Percentiles rank a stretch among this genome's conserved stretches.
These are phyloP conservation scores for Scleropages formosus DNA, from an alignment of 2,797 vertebrate species.

Conservation along the genomic window DNA sequence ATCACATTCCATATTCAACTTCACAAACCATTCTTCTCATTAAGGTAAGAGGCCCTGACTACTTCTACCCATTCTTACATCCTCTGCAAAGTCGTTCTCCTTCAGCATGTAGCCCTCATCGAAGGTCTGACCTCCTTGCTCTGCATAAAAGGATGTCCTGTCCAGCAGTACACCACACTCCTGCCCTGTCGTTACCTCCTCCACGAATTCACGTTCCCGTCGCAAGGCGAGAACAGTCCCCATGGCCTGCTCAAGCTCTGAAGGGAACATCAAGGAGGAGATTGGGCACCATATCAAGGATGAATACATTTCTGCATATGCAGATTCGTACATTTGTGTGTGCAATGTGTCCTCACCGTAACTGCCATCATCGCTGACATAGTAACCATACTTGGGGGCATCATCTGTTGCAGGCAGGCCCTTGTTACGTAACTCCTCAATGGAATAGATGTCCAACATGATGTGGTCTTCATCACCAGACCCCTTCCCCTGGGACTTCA, in stretches of 20 bases:
- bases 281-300: background rate
- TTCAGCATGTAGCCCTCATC: conserved; percentile 92
- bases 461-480: conserved; percentile 84
- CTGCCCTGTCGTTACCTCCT: conserved; percentile 85
- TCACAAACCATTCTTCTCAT: too few relatives aligned
- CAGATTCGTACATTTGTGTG: background rate
- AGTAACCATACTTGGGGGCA: conserved; percentile 78
- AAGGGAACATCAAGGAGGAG: too few relatives aligned
- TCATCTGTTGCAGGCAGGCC: conserved; percentile 79
- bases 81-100: conserved; percentile 79
- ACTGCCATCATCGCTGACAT: conserved; percentile 71
- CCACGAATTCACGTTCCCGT: conserved; percentile 84
- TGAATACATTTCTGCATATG: too few relatives aligned
- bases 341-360: conserved; percentile 68
- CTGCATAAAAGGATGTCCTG: conserved; percentile 90
- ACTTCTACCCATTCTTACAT: conserved; percentile 71
- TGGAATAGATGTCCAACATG: conserved; percentile 97
- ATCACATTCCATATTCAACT: too few relatives aligned
- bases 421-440: conserved; percentile 85
- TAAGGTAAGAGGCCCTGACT: background rate
- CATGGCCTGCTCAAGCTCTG: conserved; percentile 70
- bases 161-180: conserved; percentile 92
- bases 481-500: conserved; percentile 94
- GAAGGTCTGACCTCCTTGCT: conserved; percentile 95
- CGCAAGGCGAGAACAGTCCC: conserved; percentile 86